phyloP scores from a whole-genome alignment of 2,888 invertebrate genomes.

The Sinopyrophorus schimmeli region DNA sequence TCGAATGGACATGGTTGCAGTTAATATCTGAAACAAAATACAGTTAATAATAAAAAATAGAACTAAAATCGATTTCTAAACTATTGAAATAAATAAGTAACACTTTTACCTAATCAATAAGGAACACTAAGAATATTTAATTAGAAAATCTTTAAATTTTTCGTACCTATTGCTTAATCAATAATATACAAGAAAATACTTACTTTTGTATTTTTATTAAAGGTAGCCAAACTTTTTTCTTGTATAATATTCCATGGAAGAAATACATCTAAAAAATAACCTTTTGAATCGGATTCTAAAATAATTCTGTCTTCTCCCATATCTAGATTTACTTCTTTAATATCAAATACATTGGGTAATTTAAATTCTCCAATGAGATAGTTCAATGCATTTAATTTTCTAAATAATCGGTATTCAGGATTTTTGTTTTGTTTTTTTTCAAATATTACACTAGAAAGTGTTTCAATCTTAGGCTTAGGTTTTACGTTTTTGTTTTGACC shows the following conservation, averaged over 20 bases:
- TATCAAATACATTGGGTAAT: constrained; percentile 62
- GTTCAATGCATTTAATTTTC: constrained; percentile 61
- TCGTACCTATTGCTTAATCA: not conserved
- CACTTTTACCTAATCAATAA: not conserved
- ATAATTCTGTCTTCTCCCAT: constrained; percentile 77
- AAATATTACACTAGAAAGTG: constrained; percentile 40
- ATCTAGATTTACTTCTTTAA: constrained; percentile 67
- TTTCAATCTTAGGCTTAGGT: constrained; percentile 47
- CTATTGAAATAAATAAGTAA: too few species aligned
- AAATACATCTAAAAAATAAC: constrained; percentile 70
- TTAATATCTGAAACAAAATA: constrained; percentile 49
- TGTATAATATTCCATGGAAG: constrained; percentile 68
- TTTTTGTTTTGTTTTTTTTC: constrained; percentile 48
- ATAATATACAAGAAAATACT: constrained; percentile 25
- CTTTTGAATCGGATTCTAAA: constrained; percentile 64
- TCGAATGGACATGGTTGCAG: constrained; percentile 51
- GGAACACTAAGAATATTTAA: too few species aligned
- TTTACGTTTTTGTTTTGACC: constrained; percentile 36
- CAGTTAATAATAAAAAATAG: too few species aligned
- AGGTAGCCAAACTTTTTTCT: constrained; percentile 57
- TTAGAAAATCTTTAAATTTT: too few species aligned
- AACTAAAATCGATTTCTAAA: too few species aligned
- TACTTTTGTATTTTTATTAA: constrained; percentile 61
- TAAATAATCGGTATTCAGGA: constrained; percentile 63
- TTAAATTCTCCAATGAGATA: constrained; percentile 66